phyloP scores from a whole-genome alignment of 1,140 invertebrate species.

The Platorchestia sp. region DNA sequence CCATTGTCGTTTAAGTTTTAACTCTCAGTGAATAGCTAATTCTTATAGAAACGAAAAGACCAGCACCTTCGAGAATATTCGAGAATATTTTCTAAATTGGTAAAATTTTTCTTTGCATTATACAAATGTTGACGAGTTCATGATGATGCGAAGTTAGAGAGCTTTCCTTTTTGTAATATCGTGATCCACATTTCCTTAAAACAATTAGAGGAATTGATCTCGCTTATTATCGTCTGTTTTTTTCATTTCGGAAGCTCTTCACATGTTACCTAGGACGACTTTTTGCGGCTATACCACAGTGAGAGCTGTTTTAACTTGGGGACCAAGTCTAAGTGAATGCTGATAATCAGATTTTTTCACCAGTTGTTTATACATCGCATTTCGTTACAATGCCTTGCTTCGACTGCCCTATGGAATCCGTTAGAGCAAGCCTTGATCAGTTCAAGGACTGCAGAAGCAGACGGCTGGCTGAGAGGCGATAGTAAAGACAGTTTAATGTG shows the following conservation, averaged over 20 bases:
- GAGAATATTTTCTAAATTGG: background rate
- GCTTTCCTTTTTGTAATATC: background rate
- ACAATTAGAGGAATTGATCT: background rate
- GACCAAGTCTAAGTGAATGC: background rate
- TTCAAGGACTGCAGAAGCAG: background rate
- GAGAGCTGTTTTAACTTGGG: background rate
- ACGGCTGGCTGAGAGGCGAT: background rate
- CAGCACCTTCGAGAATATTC: too few relatives aligned
- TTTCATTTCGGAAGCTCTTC: background rate
- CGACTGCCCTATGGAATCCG: background rate
- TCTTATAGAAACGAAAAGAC: too few relatives aligned
- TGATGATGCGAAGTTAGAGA: background rate
- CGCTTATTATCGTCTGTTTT: background rate
- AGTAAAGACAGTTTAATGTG: background rate
- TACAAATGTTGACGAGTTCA: background rate
- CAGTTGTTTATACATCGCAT: background rate
- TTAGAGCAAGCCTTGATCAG: background rate
- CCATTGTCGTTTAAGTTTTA: too few relatives aligned
- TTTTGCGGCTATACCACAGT: background rate
- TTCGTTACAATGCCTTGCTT: background rate
- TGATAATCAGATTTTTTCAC: background rate
- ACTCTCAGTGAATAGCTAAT: too few relatives aligned
- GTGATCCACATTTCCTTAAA: background rate
- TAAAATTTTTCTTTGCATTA: background rate
- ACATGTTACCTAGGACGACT: background rate